Conservation (phyloP, 30 jellyfish, hydroid and myxozoan species). For the Nemopilema nomurai region DNA sequence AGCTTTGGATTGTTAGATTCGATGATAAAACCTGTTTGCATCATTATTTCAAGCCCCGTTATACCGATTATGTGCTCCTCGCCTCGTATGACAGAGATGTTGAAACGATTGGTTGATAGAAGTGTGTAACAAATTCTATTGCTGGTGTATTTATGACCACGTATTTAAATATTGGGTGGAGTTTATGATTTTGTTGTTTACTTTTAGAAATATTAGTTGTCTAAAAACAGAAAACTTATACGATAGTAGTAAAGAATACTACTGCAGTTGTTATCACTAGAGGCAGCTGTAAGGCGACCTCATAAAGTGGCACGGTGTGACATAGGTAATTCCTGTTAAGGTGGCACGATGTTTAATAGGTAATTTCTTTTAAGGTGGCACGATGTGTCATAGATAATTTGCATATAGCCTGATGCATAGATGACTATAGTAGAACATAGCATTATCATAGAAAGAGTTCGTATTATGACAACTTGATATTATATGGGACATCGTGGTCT, state of each 20-base stretch:
- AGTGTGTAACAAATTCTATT: slow-evolving; percentile 51
- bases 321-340: too few species aligned
- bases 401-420: neutral
- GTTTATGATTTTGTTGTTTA: slow-evolving; percentile 53
- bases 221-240: neutral
- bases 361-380: too few species aligned
- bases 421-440: neutral
- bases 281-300: neutral
- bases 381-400: too few species aligned
- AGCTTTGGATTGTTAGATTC: too few species aligned
- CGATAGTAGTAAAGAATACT: neutral
- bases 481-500: too few species aligned
- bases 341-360: too few species aligned
- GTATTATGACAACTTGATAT: too few species aligned
- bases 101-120: slow-evolving; percentile 12
- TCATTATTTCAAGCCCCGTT: too few species aligned
- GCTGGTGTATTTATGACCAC: slow-evolving; percentile 59
- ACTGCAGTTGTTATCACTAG: neutral
- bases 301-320: too few species aligned
- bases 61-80: too few species aligned
- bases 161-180: slow-evolving; percentile 62
- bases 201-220: slow-evolving; percentile 1
- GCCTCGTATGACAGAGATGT: neutral
- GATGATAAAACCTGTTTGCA: too few species aligned
- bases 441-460: too few species aligned